phyloP scores from a whole-genome alignment of 2,113 vertebrate genomes.

The Picathartes gymnocephalus region DNA sequence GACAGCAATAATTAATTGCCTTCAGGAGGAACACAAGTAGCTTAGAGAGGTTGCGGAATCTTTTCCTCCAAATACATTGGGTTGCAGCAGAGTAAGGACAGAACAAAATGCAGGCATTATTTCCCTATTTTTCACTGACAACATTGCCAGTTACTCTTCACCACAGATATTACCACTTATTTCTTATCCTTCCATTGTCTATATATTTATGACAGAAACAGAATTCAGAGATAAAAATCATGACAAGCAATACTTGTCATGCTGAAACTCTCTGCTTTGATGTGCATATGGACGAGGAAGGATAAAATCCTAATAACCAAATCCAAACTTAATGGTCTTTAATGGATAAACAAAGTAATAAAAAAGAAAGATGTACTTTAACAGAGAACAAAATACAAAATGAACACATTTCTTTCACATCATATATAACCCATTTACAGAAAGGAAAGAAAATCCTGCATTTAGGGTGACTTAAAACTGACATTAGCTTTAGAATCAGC shows the following conservation, averaged over 20 bases:
- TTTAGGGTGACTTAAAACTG: neutral
- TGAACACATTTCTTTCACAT: neutral
- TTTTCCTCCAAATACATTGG: neutral
- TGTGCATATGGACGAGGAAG: neutral
- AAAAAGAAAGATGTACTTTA: neutral
- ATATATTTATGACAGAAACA: neutral
- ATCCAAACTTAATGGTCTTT: neutral
- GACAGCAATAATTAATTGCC: slow-evolving; percentile 56
- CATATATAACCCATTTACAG: neutral
- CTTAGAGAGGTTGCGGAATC: neutral
- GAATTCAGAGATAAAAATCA: neutral
- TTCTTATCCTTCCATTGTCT: neutral
- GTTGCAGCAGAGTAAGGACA: neutral
- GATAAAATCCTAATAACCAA: neutral
- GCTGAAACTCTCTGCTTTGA: neutral
- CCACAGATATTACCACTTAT: neutral
- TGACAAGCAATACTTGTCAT: neutral
- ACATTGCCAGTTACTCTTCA: neutral
- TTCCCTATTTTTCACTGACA: neutral
- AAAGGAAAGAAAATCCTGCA: neutral
- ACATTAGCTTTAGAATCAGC: neutral
- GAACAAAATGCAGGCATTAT: neutral
- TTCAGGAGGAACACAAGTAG: slow-evolving; percentile 19
- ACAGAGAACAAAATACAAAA: neutral
- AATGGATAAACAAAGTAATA: slow-evolving; percentile 12